phyloP scores from a whole-genome alignment of 2,888 invertebrate genomes.

The Oscheius sp. region DNA sequence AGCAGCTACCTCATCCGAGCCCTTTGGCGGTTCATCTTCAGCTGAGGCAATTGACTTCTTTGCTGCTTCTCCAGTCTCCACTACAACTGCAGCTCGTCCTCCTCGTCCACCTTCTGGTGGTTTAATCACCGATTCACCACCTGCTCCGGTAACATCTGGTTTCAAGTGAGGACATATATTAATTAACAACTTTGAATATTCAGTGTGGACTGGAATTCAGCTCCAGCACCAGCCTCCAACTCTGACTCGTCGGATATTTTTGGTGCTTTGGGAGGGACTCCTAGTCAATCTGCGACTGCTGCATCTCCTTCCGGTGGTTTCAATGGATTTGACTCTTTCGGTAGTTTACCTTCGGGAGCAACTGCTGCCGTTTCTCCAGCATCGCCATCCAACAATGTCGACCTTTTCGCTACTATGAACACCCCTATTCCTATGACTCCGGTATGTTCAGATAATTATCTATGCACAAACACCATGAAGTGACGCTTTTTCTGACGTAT shows the following conservation, averaged over 20 bases:
- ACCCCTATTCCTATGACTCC: neutral
- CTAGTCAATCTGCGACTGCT: neutral
- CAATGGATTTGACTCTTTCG: conserved; percentile 14
- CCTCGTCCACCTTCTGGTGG: conserved; percentile 38
- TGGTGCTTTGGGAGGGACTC: neutral
- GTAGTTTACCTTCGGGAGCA: neutral
- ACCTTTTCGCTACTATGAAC: neutral
- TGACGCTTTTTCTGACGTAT: too few relatives aligned
- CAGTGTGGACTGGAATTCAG: conserved; percentile 30
- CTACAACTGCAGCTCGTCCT: conserved; percentile 12
- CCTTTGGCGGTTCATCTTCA: neutral
- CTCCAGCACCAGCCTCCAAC: conserved; percentile 4
- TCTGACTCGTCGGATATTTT: neutral
- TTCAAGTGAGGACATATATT: conserved; percentile 1
- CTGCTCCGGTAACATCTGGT: conserved; percentile 8
- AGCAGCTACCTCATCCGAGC: neutral
- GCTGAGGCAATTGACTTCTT: conserved; percentile 8
- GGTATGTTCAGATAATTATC: too few relatives aligned
- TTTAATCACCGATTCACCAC: neutral
- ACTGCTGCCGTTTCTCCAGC: too few relatives aligned
- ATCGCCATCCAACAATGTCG: neutral
- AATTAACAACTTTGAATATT: conserved; percentile 2
- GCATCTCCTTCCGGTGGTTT: neutral
- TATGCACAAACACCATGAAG: too few relatives aligned
- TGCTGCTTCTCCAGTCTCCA: neutral